Evolutionary conservation across 2,888 invertebrate species (phyloP).

Genomic region (Apamea epomidion): DNA sequence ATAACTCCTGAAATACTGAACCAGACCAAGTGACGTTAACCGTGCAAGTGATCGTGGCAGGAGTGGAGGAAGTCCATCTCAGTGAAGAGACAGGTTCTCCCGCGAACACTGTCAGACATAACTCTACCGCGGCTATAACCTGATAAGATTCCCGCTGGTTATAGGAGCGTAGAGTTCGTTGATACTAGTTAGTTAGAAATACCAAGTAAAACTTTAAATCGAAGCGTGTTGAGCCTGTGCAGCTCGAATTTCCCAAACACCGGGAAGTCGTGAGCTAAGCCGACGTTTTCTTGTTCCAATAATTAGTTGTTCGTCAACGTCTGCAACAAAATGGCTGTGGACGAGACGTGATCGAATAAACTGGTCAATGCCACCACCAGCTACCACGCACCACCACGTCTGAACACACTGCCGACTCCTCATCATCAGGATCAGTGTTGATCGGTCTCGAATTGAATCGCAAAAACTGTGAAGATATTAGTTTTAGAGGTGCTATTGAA

Average conservation of each 20-base stretch:
- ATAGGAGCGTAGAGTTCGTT: not conserved
- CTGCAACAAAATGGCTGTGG: not conserved
- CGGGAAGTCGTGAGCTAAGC: not conserved
- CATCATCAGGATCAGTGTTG: no score
- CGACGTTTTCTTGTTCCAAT: not conserved
- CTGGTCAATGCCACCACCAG: not conserved
- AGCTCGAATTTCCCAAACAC: not conserved
- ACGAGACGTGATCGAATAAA: not conserved
- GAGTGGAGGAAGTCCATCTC: not conserved
- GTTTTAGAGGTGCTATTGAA: conserved; percentile 5
- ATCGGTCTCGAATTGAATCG: not conserved
- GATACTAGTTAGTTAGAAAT: not conserved
- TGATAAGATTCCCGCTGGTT: not conserved
- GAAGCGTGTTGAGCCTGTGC: not conserved
- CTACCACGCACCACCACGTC: not conserved
- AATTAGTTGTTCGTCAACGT: no score
- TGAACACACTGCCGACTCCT: no score
- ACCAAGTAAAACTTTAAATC: not conserved
- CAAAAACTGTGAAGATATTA: not conserved
- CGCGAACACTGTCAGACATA: not conserved
- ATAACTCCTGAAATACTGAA: not conserved
- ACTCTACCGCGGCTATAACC: no score
- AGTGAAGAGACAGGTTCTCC: not conserved
- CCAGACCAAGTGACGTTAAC: not conserved
- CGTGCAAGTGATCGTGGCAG: no score